Percentiles rank a stretch among this genome's conserved stretches.
These are phyloP conservation scores for Crioceris asparagi DNA, from an alignment of 2,888 invertebrate species.

Conservation along the genomic window DNA sequence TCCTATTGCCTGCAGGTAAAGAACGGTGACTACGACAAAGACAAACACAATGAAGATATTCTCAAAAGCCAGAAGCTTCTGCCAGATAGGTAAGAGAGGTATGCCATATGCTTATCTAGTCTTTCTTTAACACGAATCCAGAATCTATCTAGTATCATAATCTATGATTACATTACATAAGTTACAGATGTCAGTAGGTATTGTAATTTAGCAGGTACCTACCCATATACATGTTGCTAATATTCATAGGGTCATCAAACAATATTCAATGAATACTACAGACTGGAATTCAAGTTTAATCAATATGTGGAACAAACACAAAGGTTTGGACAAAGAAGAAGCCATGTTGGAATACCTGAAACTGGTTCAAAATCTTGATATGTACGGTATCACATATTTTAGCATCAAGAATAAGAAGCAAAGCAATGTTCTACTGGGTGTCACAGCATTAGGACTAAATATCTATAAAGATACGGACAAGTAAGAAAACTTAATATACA, in stretches of 20 bases:
- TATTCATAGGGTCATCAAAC: constrained; percentile 69
- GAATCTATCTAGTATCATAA: no score
- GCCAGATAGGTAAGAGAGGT: constrained; percentile 75
- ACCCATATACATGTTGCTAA: no score
- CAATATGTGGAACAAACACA: constrained; percentile 96
- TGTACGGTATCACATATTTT: constrained; percentile 98
- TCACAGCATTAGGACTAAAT: constrained; percentile 93
- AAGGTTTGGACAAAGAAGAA: constrained; percentile 83
- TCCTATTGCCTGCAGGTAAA: constrained; percentile 97
- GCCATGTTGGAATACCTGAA: constrained; percentile 99
- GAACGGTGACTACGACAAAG: constrained; percentile 86
- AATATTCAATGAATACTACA: constrained; percentile 91
- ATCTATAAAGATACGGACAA: constrained; percentile 97
- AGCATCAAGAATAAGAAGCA: constrained; percentile 98
- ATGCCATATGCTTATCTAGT: no score
- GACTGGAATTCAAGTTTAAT: constrained; percentile 97
- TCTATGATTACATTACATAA: no score
- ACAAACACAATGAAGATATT: constrained; percentile 68
- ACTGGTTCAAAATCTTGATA: constrained; percentile 92
- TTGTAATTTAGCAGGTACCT: no score
- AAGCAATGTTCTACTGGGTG: constrained; percentile 91
- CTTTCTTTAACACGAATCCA: no score
- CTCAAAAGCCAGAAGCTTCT: constrained; percentile 81
- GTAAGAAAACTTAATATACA: no score
- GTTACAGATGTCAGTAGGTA: no score